Conservation (phyloP, 2,797 vertebrate genomes). For the Nasua narica region DNA sequence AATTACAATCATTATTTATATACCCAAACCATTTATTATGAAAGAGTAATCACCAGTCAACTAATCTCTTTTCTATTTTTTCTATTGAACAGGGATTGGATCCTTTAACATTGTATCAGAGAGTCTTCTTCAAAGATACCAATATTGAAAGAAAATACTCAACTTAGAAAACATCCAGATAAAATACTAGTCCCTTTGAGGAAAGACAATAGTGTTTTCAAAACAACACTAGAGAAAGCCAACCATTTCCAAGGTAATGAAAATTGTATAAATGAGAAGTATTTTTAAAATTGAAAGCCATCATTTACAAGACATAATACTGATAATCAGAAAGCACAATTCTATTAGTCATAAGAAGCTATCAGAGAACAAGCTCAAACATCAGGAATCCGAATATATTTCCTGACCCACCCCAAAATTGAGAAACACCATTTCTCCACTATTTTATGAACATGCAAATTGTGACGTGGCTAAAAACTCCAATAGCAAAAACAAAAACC, state of each 20-base stretch:
- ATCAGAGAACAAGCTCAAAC: not conserved
- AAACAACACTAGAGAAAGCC: not conserved
- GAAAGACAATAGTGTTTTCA: not conserved
- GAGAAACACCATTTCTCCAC: not conserved
- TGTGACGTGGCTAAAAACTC: not conserved
- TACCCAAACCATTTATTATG: not conserved
- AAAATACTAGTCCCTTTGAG: not conserved
- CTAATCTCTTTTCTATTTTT: not conserved
- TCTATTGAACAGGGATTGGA: not conserved
- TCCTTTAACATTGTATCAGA: not conserved
- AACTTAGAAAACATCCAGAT: not conserved
- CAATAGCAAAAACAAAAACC: not conserved
- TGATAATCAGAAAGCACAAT: not conserved
- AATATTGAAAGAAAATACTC: constrained; percentile 36
- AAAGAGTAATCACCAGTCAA: not conserved
- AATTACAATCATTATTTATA: not conserved
- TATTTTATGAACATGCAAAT: not conserved
- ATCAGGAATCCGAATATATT: not conserved
- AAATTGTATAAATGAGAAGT: not conserved
- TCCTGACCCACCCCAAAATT: not conserved
- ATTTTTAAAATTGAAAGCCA: not conserved
- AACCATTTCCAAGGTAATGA: not conserved
- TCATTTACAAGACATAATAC: not conserved
- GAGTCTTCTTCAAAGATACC: not conserved
- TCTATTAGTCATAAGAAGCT: not conserved